Evolutionary conservation across 2,888 invertebrate species (phyloP).

Genomic region (Anagyrus pseudococci): DNA sequence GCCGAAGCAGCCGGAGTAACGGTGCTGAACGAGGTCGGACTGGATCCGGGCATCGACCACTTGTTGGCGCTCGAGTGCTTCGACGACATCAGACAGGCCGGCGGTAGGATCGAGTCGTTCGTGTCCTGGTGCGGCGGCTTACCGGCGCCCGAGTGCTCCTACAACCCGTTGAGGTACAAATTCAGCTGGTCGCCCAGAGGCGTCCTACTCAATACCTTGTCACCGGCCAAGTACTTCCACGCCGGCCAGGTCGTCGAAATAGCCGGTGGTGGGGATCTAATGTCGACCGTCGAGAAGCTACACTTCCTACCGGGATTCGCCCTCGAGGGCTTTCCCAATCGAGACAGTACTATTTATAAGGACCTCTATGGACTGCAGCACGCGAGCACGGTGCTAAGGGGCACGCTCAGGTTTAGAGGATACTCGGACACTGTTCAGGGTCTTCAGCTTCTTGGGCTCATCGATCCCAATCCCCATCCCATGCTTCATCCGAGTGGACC

Average conservation of each 20-base stretch:
- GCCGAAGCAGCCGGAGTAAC: constrained; percentile 91
- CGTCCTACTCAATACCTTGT: constrained; percentile 87
- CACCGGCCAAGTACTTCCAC: constrained; percentile 85
- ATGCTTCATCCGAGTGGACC: constrained; percentile 95
- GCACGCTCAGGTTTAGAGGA: constrained; percentile 91
- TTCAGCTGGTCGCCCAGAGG: constrained; percentile 98
- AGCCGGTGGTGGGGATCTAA: constrained; percentile 84
- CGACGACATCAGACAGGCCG: constrained; percentile 86
- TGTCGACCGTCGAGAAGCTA: constrained; percentile 80
- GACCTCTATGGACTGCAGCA: constrained; percentile 87
- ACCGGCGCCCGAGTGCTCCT: constrained; percentile 95
- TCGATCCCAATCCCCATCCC: constrained; percentile 86
- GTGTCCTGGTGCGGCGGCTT: constrained; percentile 97
- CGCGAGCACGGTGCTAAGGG: constrained; percentile 88
- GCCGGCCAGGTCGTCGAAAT: constrained; percentile 89
- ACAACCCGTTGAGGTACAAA: constrained; percentile 88
- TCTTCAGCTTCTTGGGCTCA: constrained; percentile 85
- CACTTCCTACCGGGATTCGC: constrained; percentile 96
- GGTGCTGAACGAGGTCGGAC: constrained; percentile 93
- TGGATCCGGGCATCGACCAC: constrained; percentile 99
- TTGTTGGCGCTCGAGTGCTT: constrained; percentile 96
- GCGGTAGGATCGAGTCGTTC: constrained; percentile 93
- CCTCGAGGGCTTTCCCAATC: constrained; percentile 94
- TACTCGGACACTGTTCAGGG: constrained; percentile 89
- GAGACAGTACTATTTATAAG: constrained; percentile 91